Evolutionary conservation across 1,140 invertebrate species (phyloP).

Genomic region (Dendrolimus kikuchii): DNA sequence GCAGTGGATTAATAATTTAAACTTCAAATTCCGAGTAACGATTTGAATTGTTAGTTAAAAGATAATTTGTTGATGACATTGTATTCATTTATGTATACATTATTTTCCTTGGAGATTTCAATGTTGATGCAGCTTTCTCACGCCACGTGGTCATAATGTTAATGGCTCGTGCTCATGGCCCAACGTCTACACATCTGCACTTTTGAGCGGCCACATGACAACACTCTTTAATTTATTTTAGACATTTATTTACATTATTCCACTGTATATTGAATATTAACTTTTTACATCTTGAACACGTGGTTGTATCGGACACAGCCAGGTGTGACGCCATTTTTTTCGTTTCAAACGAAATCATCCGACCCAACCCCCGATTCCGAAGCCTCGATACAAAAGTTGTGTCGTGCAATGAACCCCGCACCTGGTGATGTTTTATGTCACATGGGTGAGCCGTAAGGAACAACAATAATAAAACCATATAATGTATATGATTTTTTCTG

Average conservation of each 20-base stretch:
- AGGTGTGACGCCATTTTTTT: conserved; percentile 41
- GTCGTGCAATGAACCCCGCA: conserved; percentile 52
- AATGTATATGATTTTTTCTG: too few relatives aligned
- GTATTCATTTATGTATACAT: background rate
- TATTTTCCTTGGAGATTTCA: background rate
- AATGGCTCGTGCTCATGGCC: conserved; percentile 2
- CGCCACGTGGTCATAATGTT: background rate
- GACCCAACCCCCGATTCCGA: conserved; percentile 15
- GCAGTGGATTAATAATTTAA: too few relatives aligned
- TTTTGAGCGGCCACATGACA: background rate
- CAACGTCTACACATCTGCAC: background rate
- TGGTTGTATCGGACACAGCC: conserved; percentile 16
- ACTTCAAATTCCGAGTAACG: too few relatives aligned
- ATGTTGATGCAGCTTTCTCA: conserved; percentile 1
- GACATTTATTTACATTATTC: too few relatives aligned
- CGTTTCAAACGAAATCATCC: conserved; percentile 2
- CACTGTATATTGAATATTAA: too few relatives aligned
- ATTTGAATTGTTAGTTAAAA: too few relatives aligned
- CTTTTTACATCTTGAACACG: too few relatives aligned
- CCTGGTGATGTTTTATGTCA: conserved; percentile 40
- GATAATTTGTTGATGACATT: too few relatives aligned
- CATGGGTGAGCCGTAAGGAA: conserved; percentile 9
- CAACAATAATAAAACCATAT: conserved; percentile 1
- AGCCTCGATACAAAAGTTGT: conserved; percentile 39
- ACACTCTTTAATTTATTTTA: too few relatives aligned